Conservation (phyloP, 2,113 vertebrate species). For the Coptodon rendalli region DNA sequence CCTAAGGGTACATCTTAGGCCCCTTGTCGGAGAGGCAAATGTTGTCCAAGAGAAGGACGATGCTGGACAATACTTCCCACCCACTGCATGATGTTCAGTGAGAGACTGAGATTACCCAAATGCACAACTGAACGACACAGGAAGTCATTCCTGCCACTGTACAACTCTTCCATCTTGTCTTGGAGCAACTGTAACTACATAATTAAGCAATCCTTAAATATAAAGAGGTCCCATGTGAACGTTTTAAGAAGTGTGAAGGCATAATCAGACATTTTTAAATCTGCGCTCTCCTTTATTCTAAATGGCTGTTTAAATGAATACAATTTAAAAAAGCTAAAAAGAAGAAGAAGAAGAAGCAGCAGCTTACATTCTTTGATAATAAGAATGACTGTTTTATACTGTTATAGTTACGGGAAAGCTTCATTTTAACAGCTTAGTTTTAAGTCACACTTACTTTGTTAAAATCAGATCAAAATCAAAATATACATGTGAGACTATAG, state of each 20-base stretch:
- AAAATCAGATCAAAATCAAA: neutral
- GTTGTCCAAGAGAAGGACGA: neutral
- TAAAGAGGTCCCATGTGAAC: neutral
- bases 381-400: neutral
- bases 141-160: neutral
- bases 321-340: neutral
- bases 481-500: neutral
- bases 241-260: neutral
- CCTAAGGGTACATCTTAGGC: neutral
- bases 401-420: neutral
- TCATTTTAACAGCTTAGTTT: neutral
- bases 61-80: neutral
- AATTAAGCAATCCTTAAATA: neutral
- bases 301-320: neutral
- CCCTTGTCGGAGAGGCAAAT: neutral
- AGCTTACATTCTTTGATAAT: neutral
- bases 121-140: neutral
- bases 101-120: neutral
- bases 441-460: neutral
- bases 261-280: neutral
- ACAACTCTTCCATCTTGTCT: neutral
- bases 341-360: fast-evolving
- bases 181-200: neutral
- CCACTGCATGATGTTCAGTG: neutral
- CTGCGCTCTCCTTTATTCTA: neutral